A percentile compares a stretch with the other conserved stretches of the same genome.
These are phyloP conservation scores for Petaurus breviceps DNA, from an alignment of 2,113 vertebrate species.

Conservation along the genomic window DNA sequence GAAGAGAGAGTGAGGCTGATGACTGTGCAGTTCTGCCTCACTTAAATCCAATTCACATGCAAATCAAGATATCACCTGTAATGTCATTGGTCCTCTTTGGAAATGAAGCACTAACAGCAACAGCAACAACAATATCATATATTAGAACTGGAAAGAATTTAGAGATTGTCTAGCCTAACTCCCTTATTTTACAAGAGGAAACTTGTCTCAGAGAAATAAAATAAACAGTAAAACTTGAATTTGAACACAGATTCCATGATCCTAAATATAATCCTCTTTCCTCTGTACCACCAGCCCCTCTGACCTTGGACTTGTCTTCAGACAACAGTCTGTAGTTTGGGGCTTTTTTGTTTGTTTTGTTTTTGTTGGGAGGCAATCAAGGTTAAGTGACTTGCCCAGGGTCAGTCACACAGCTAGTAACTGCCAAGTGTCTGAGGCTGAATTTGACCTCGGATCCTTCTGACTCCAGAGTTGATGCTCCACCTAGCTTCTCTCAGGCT, in stretches of 20 bases:
- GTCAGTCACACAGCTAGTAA: too few relatives aligned
- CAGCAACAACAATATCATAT: not conserved
- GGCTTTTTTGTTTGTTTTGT: too few relatives aligned
- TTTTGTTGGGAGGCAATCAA: too few relatives aligned
- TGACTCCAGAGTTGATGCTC: too few relatives aligned
- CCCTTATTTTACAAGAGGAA: not conserved
- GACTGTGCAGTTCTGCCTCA: not conserved
- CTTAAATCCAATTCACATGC: not conserved
- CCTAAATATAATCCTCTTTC: not conserved
- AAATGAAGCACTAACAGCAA: not conserved
- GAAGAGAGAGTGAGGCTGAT: not conserved
- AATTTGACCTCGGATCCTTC: too few relatives aligned
- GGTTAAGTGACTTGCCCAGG: too few relatives aligned
- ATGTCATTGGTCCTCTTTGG: not conserved
- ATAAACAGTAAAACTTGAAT: not conserved
- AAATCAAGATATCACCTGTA: not conserved
- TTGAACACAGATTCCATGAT: not conserved
- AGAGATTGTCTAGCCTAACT: not conserved
- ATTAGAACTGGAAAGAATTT: not conserved
- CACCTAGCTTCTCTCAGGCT: too few relatives aligned
- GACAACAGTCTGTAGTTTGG: not conserved
- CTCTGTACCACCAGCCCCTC: not conserved
- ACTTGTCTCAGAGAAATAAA: not conserved
- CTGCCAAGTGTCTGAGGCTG: too few relatives aligned
- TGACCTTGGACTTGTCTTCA: not conserved